These are phyloP conservation scores for Agapornis roseicollis DNA, from an alignment of 2,113 vertebrate species.

Conservation along the genomic window DNA sequence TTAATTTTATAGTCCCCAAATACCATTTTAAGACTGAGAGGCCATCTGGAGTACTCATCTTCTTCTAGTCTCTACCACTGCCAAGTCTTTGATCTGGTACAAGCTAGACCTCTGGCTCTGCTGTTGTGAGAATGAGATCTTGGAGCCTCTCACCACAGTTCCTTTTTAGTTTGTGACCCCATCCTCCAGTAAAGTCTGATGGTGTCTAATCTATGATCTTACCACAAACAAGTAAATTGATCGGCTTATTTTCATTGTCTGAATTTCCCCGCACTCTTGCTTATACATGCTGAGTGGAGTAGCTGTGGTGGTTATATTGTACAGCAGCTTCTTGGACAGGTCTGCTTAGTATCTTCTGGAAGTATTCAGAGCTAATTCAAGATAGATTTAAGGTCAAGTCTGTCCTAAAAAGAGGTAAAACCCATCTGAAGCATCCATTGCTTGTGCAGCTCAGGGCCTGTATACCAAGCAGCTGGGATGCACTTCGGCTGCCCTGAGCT, in stretches of 20 bases:
- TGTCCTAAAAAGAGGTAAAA: neutral
- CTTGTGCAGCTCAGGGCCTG: neutral
- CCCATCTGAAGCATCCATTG: neutral
- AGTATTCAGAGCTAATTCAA: neutral
- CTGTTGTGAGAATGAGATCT: neutral
- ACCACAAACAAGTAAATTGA: neutral
- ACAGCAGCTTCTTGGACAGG: neutral
- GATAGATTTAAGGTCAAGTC: constrained; percentile 23
- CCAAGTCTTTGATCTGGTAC: neutral
- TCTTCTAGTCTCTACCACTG: neutral
- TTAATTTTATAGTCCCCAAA: neutral
- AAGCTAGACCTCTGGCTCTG: neutral
- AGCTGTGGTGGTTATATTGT: neutral
- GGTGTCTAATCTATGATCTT: neutral
- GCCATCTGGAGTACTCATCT: neutral
- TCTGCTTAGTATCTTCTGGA: neutral
- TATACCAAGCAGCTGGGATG: neutral
- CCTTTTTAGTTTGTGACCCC: neutral
- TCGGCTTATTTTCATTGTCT: neutral
- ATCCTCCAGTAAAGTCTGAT: neutral
- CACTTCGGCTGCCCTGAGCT: neutral
- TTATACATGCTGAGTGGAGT: neutral
- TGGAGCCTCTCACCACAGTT: neutral
- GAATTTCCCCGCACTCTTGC: neutral
- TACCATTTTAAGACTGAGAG: neutral